These are phyloP conservation scores for Eupithecia tripunctaria DNA, from an alignment of 2,888 invertebrate genomes.

Conservation along the genomic window DNA sequence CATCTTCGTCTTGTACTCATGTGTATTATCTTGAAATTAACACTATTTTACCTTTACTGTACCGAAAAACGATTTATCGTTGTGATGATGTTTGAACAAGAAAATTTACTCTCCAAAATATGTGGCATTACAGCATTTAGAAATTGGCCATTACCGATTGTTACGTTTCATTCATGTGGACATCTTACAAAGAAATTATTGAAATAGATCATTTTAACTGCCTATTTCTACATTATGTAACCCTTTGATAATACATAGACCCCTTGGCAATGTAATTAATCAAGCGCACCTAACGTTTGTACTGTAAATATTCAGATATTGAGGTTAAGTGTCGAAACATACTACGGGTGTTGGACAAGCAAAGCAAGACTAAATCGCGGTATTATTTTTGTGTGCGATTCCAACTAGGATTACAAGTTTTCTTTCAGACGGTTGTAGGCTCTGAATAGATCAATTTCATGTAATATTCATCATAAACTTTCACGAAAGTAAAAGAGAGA, in stretches of 20 bases:
- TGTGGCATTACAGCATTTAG: constrained; percentile 77
- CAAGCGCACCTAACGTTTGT: constrained; percentile 49
- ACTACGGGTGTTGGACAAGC: constrained; percentile 56
- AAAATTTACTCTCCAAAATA: constrained; percentile 60
- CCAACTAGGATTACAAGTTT: constrained; percentile 12
- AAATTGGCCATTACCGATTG: constrained; percentile 81
- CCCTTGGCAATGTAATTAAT: constrained; percentile 23
- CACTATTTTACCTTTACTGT: constrained; percentile 33
- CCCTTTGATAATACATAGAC: constrained; percentile 20
- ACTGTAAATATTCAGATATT: constrained; percentile 68
- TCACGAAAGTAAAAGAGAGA: constrained; percentile 44
- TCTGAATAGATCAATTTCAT: constrained; percentile 4
- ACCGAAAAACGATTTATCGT: constrained; percentile 22
- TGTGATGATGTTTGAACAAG: constrained; percentile 31
- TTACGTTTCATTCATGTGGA: constrained; percentile 82
- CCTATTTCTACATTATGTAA: constrained; percentile 20
- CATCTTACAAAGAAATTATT: constrained; percentile 50
- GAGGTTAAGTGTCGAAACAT: constrained; percentile 81
- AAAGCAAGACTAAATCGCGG: constrained; percentile 42
- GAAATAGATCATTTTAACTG: constrained; percentile 22
- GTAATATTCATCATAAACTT: constrained; percentile 20
- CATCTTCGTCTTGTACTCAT: constrained; percentile 69
- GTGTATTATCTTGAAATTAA: constrained; percentile 60
- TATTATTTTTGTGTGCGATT: constrained; percentile 36
- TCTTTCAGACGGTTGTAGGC: constrained; percentile 4